Evolutionary conservation across 1,140 invertebrate genomes (phyloP), one percentile per base, ranked within the genome.

Genomic region (Theocolax elegans): DNA sequence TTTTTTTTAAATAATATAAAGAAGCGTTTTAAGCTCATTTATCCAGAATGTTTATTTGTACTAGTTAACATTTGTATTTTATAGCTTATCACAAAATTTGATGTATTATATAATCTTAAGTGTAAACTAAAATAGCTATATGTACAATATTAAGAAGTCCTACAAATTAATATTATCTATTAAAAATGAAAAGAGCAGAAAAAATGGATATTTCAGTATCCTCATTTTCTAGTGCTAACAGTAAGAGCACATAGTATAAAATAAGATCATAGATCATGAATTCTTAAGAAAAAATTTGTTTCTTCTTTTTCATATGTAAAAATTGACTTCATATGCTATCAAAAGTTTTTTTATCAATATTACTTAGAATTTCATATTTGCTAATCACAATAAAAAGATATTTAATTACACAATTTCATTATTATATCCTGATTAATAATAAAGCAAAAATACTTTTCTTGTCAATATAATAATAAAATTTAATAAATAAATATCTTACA

Each of bases 401-500:
- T 65, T 65, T 65, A 65, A 17, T 42, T 54, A 54, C 31, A 44
- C 40, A 7, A 19, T 23, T 31, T 21, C n/a, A 21, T 23, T 19
- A 4, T 25, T 42, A 6, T 21, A 23, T 38, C 23, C 1, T 15
- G 2, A 21, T 23, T 46, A 44, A 15, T 19, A 19, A 46, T 4
- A 60, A 60, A 46, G 46, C 17, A 46, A 46, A 46, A 29, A 27
- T 17, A 59, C n/a, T 44, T 35, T 12, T 25, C 10, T 35, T 40
- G 1, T 25, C 19, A 19, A 42, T n/a, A 23, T 35, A 35, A n/a
- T n/a, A n/a, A 48, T 68, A 12, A 59, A 21, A 42, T 60, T 46
- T 15, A 44, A 23, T n/a, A 68, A 48, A 68, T 60, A 60, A 68
- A 59, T 68, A 60, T 31, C 54, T 60, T 21, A 29, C n/a, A n/a